Base-by-base conservation (phyloP, 2,888 invertebrate genomes). In the Odontothrips loti region DNA sequence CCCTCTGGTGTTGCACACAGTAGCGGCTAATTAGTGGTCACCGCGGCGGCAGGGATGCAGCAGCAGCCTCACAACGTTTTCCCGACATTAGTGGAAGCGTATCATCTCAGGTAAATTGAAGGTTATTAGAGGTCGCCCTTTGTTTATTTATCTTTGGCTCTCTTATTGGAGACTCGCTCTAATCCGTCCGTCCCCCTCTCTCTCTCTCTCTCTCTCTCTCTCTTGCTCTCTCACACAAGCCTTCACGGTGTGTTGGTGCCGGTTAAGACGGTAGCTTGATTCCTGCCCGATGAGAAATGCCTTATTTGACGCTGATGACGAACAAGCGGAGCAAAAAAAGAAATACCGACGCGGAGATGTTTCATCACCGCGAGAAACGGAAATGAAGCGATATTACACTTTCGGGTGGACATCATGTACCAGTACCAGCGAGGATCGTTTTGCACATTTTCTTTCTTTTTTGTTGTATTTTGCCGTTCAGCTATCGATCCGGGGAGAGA, bases 41-140 rank as follows among this genome's bases (percentile, higher is more conserved):
- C 68, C 68, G 68, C 48, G 48, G 48, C 9, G 48, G 48, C 48
- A 11, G 48, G 48, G 48, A 48, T 9, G 68, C 20, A 11, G 68
- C n/a, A 68, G 68, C 20, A 4, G 12, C 12, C 51, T 12, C 51
- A 12, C 15, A 75, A 27, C 68, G 68, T 75, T 75, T 75, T 27
- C 68, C 68, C 68, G 68, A 27, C 68, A 75, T 75, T 75, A 75
- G 68, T 75, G 68, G 68, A 75, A 75, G 68, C 68, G 68, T 75
- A 75, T 75, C 68, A 75, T 75, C 68, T 75, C 27, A 10, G 68
- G 68, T 75, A 75, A 75, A 75, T 75, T 75, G 68, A 75, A 75
- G 68, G 68, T 75, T 27, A 75, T 75, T 75, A 75, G 68, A 75
- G 68, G 23, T 75, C 68, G 68, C 23, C 68, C 27, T 75, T 75